These are phyloP conservation scores for Cyanoderma ruficeps DNA, from an alignment of 2,113 vertebrate genomes.

Conservation along the genomic window DNA sequence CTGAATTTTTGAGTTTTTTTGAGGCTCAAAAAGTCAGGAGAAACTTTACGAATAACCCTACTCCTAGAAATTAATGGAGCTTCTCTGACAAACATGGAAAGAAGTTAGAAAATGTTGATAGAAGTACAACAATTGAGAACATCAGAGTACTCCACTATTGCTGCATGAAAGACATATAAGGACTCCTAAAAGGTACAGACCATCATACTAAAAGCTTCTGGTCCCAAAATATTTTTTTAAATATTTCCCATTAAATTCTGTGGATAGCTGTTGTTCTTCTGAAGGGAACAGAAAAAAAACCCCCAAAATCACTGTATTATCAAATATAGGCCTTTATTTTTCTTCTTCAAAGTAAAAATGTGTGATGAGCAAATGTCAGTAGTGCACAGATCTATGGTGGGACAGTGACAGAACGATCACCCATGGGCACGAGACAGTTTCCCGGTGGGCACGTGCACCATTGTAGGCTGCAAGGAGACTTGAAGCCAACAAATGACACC, in stretches of 20 bases:
- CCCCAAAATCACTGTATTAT: not conserved
- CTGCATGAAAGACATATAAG: not conserved
- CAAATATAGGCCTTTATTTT: not conserved
- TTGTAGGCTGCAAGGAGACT: not conserved
- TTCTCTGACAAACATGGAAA: not conserved
- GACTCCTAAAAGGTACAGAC: not conserved
- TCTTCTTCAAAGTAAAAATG: not conserved
- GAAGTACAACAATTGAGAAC: not conserved
- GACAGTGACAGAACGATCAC: not conserved
- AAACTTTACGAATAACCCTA: not conserved
- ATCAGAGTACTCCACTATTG: not conserved
- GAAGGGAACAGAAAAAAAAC: not conserved
- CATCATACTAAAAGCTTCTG: not conserved
- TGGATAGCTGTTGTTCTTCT: not conserved
- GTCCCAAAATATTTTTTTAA: not conserved
- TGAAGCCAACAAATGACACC: not conserved
- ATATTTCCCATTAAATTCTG: not conserved
- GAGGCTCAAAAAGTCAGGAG: not conserved
- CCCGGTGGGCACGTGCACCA: fast-evolving
- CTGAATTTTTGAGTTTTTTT: fast-evolving
- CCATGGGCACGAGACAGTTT: fast-evolving
- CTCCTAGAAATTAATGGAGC: not conserved
- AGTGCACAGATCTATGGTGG: not conserved
- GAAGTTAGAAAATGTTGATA: not conserved
- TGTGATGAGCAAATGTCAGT: not conserved